Base-by-base conservation (phyloP, 53 echinoderm and acorn worm genomes). In the Paracentrotus lividus region DNA sequence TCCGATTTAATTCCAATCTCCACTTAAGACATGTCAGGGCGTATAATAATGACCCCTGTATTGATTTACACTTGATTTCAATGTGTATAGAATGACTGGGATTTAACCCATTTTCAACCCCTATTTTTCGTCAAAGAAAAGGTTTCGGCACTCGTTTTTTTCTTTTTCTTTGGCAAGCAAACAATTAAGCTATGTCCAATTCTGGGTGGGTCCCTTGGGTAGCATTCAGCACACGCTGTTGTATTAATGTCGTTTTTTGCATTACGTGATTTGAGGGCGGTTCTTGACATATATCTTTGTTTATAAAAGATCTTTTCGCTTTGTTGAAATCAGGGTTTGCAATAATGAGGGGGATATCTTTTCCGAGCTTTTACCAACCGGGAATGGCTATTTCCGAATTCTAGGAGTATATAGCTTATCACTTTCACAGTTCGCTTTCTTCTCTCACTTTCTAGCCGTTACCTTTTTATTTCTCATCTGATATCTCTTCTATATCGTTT, bases 11-110 rank as follows among this genome's bases (percentile, higher is more conserved):
- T 49, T 45, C 15, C 85, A 47, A 85, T 31, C 15, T 72, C 1
- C 72, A 34, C 33, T 45, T 47, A 84, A 84, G 84, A 84, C 84
- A 84, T 84, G 49, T 84, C 49, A n/a, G 85, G 23, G 24, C 31
- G 85, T 51, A 85, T 49, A 85, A 85, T 85, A n/a, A n/a, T 85
- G 85, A 85, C 85, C 85, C 51, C 85, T 49, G 88, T 88, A 88
- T 88, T 88, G 57, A 59, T 57, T 88, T 88, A 55, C 88, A 34
- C 21, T 85, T 49, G 38, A 15, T 57, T 56, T 88, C 57, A 88
- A 58, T 53, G 88, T 52, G 57, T 88, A 31, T 56, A 57, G 56
- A 57, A 57, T 88, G 40, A 57, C 57, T 52, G 32, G 4, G 88
- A 88, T 88, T 88, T 88, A 88, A 88, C 88, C 88, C 20, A 88